Percentiles rank a stretch among this genome's conserved stretches.
phyloP scores from a whole-genome alignment of 2,888 invertebrate genomes.

The Sesamia inferens region DNA sequence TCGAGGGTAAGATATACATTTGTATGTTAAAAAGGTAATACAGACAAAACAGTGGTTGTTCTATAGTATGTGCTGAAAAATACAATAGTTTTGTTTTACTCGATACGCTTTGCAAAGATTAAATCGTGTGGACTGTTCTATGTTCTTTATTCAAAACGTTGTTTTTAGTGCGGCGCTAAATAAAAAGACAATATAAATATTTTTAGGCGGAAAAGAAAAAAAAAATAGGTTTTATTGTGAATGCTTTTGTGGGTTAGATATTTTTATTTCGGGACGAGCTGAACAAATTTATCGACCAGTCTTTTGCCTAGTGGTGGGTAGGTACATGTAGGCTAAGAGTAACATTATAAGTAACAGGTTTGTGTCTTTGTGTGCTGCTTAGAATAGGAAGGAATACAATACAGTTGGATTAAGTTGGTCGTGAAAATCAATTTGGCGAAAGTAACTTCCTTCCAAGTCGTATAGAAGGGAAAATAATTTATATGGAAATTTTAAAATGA shows the following conservation, averaged over 20 bases:
- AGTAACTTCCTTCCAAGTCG: conserved; percentile 5
- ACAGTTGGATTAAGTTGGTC: conserved; percentile 20
- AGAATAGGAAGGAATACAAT: conserved; percentile 20
- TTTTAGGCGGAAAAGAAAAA: not conserved
- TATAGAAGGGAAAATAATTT: conserved; percentile 12
- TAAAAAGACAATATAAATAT: too few relatives aligned
- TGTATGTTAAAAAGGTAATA: conserved; percentile 72
- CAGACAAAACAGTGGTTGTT: conserved; percentile 69
- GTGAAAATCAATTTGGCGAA: conserved; percentile 25
- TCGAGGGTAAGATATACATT: conserved; percentile 68
- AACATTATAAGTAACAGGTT: not conserved
- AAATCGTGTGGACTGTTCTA: conserved; percentile 7
- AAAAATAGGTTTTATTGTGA: conserved; percentile 30
- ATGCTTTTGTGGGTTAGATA: not conserved
- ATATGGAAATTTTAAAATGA: conserved; percentile 3
- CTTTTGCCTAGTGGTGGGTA: too few relatives aligned
- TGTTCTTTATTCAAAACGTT: conserved; percentile 32
- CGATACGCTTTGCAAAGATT: conserved; percentile 53
- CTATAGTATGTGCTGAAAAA: conserved; percentile 63
- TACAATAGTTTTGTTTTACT: conserved; percentile 63
- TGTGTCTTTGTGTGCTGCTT: conserved; percentile 2
- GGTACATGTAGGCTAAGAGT: too few relatives aligned
- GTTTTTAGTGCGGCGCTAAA: conserved; percentile 6
- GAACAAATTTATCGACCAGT: too few relatives aligned
- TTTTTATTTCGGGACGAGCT: conserved; percentile 14